Evolutionary conservation across 1,140 invertebrate species (phyloP).

Genomic region (Bombus soroeensis): DNA sequence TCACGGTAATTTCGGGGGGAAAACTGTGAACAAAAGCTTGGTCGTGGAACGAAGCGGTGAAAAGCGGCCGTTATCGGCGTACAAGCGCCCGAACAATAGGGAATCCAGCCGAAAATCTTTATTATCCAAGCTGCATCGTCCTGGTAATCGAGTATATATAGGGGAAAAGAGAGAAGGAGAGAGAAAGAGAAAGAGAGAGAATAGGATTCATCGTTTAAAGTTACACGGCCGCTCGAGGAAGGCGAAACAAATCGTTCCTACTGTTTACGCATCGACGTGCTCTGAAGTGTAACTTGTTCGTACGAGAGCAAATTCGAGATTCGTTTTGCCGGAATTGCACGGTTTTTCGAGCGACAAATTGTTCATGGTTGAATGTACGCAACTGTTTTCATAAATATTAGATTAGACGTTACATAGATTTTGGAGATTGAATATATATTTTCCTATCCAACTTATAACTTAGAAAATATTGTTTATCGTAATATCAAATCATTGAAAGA

Average conservation of each 20-base stretch:
- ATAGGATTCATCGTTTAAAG: not conserved
- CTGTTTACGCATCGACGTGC: constrained; percentile 1
- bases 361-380: not conserved
- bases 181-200: no score
- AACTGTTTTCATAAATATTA: no score
- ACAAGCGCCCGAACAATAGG: constrained; percentile 24
- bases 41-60: constrained; percentile 19
- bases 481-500: no score
- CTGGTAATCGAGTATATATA: not conserved
- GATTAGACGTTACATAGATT: no score
- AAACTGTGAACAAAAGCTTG: constrained; percentile 37
- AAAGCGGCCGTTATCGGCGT: constrained; percentile 41
- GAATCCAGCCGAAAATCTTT: constrained; percentile 38
- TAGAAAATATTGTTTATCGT: no score
- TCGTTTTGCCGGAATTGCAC: not conserved
- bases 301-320: not conserved
- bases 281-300: not conserved
- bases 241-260: not conserved
- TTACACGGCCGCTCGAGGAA: not conserved
- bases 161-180: not conserved
- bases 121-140: constrained; percentile 8
- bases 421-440: no score
- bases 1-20: constrained; percentile 47
- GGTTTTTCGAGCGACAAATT: not conserved
- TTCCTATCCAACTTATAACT: no score